These are phyloP conservation scores for Berghia stephanieae DNA, from an alignment of 1,140 invertebrate genomes.

Conservation along the genomic window DNA sequence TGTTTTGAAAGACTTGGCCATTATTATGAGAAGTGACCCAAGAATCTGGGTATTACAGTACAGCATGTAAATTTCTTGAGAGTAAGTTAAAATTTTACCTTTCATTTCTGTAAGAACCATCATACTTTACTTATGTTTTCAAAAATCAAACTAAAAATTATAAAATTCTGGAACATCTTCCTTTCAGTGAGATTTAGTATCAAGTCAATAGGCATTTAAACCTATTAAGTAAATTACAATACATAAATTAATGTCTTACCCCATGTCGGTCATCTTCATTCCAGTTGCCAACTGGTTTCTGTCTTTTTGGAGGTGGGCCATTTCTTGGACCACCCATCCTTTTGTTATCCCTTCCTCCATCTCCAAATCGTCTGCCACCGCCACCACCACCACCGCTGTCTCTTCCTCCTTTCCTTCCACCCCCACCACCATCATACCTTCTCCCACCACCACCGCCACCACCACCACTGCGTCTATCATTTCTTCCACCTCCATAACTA, in stretches of 20 bases:
- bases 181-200: too few species aligned
- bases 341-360: background rate
- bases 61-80: too few species aligned
- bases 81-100: too few species aligned
- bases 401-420: background rate
- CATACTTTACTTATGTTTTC: too few species aligned
- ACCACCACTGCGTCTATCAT: constrained; percentile 1
- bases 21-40: too few species aligned
- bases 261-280: background rate
- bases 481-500: background rate
- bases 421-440: background rate
- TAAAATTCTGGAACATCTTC: too few species aligned
- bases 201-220: background rate
- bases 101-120: too few species aligned
- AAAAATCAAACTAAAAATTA: too few species aligned
- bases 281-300: background rate
- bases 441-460: background rate
- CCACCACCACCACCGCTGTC: background rate
- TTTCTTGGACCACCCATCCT: background rate
- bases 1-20: too few species aligned
- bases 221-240: background rate
- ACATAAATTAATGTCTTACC: background rate
- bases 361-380: background rate
- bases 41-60: too few species aligned
- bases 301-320: background rate